Evolutionary conservation across 2,797 vertebrate species (phyloP).

Genomic region (Nyctibius grandis): DNA sequence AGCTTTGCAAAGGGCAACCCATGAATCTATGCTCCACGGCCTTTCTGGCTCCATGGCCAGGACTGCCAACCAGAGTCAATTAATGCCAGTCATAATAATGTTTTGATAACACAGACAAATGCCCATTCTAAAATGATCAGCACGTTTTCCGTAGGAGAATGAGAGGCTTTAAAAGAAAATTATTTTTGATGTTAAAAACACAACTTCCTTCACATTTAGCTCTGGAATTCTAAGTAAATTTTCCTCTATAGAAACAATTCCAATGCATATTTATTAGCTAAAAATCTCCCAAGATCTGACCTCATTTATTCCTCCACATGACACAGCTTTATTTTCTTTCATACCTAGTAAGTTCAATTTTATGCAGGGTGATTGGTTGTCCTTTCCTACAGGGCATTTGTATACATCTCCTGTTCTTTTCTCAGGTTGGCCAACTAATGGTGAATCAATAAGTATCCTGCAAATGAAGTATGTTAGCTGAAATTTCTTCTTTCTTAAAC

Average conservation of each 20-base stretch:
- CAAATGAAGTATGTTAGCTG: not conserved
- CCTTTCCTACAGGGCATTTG: slow-evolving; percentile 84
- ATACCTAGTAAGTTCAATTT: slow-evolving; percentile 88
- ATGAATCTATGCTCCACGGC: not conserved
- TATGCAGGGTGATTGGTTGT: slow-evolving; percentile 71
- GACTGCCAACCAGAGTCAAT: not conserved
- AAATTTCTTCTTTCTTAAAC: not conserved
- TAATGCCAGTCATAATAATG: not conserved
- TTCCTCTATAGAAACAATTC: not conserved
- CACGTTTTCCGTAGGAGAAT: not conserved
- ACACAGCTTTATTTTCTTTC: slow-evolving; percentile 20
- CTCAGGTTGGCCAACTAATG: slow-evolving; percentile 85
- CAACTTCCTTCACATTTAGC: not conserved
- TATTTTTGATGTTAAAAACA: not conserved
- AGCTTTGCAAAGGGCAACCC: not conserved
- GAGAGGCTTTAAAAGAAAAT: not conserved
- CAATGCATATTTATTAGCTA: not conserved
- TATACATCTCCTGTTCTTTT: slow-evolving; percentile 90
- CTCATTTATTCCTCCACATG: not conserved
- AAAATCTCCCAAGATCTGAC: not conserved
- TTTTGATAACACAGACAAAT: not conserved
- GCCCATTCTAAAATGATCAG: not conserved
- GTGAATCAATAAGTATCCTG: slow-evolving; percentile 93
- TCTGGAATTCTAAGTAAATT: not conserved
- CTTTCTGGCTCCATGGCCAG: not conserved